phyloP scores from a whole-genome alignment of 2,888 invertebrate species.

The Pseudococcus jackbeardsleyi region DNA sequence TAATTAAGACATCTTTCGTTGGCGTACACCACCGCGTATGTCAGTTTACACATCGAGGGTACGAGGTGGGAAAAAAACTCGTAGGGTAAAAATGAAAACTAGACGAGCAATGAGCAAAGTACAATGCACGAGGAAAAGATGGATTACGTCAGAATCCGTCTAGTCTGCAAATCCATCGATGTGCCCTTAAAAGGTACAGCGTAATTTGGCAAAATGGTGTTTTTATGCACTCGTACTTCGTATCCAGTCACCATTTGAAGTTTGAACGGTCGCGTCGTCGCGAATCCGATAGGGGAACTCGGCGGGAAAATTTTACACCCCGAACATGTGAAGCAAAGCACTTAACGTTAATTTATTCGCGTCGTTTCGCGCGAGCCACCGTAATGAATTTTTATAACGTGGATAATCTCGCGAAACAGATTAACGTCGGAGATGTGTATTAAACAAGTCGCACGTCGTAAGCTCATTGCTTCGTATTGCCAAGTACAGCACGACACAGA shows the following conservation, averaged over 20 bases:
- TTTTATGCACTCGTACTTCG: constrained; percentile 9
- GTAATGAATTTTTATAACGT: constrained; percentile 52
- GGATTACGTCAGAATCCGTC: not conserved
- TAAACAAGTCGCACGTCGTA: not conserved
- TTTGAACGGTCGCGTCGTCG: not conserved
- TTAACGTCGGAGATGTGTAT: not conserved
- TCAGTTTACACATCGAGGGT: not conserved
- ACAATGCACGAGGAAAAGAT: not conserved
- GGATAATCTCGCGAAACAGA: constrained; percentile 45
- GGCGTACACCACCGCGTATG: not conserved
- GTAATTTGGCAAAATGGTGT: constrained; percentile 19
- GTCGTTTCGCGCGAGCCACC: constrained; percentile 31
- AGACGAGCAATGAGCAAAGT: not conserved
- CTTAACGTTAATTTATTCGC: constrained; percentile 53
- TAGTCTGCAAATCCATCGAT: constrained; percentile 32
- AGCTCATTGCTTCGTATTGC: not conserved
- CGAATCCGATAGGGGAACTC: not conserved
- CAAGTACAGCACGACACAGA: not conserved
- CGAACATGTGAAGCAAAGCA: constrained; percentile 46
- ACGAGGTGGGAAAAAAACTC: not conserved
- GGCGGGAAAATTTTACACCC: constrained; percentile 40
- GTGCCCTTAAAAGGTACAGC: not conserved
- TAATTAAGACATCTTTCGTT: constrained; percentile 17
- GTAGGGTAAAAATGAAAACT: not conserved
- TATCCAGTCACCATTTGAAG: not conserved